These are phyloP conservation scores for Capromys pilorides DNA, from an alignment of 2,797 vertebrate species.

Conservation along the genomic window DNA sequence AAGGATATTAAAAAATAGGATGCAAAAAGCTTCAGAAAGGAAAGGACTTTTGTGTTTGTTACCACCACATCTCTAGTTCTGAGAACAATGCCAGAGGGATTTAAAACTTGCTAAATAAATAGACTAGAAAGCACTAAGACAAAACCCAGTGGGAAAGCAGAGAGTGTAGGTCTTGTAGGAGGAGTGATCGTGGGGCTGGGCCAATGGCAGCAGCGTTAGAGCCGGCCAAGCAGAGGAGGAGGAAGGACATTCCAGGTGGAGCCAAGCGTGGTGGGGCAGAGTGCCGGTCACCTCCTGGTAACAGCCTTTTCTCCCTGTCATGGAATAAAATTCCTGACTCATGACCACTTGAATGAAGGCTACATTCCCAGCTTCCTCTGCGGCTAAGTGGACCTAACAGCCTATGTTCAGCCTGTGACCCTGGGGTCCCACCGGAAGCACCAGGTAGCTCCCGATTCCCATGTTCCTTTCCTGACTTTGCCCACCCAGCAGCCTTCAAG, in stretches of 20 bases:
- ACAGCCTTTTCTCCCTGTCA: not conserved
- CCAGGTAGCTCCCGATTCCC: not conserved
- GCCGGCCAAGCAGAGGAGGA: not conserved
- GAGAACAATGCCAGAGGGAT: not conserved
- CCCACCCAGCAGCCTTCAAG: not conserved
- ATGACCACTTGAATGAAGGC: not conserved
- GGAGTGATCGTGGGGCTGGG: not conserved
- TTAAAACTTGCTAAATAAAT: slow-evolving; percentile 53
- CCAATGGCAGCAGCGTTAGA: not conserved
- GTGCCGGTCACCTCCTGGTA: not conserved
- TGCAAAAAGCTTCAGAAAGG: slow-evolving; percentile 1
- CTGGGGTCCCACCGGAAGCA: not conserved
- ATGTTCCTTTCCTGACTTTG: not conserved
- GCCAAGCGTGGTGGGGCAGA: not conserved
- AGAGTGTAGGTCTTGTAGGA: not conserved
- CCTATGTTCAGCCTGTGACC: not conserved
- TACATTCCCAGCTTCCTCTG: not conserved
- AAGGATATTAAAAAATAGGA: slow-evolving; percentile 16
- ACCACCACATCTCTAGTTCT: not conserved
- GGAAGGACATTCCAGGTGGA: not conserved
- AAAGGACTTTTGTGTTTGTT: slow-evolving; percentile 39
- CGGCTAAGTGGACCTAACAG: not conserved
- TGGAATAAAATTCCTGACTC: not conserved
- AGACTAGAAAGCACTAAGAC: not conserved
- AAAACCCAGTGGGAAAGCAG: not conserved